These are phyloP conservation scores for Trochalopteron elliotii DNA, from an alignment of 2,113 vertebrate genomes.

Conservation along the genomic window DNA sequence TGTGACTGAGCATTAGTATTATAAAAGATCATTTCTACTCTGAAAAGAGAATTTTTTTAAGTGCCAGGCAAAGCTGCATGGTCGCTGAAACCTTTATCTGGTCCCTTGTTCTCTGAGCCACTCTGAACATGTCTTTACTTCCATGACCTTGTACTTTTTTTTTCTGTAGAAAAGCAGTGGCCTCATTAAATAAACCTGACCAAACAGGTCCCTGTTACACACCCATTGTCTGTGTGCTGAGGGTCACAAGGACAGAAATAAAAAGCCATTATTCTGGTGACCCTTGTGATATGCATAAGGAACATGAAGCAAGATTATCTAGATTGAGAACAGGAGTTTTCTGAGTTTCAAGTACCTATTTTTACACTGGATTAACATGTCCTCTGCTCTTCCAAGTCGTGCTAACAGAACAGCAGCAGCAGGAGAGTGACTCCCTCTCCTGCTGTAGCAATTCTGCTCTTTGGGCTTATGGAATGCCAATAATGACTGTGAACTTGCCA, in stretches of 20 bases:
- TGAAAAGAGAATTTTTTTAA: not conserved
- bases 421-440: not conserved
- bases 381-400: not conserved
- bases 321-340: not conserved
- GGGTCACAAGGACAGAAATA: not conserved
- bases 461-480: not conserved
- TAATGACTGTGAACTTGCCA: not conserved
- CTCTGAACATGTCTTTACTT: not conserved
- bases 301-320: not conserved
- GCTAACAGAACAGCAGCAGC: not conserved
- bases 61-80: not conserved
- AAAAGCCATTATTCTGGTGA: not conserved
- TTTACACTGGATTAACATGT: not conserved
- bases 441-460: not conserved
- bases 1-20: not conserved
- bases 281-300: not conserved
- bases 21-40: not conserved
- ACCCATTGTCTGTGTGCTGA: not conserved
- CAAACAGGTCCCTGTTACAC: not conserved
- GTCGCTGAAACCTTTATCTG: not conserved
- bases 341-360: not conserved
- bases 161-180: not conserved
- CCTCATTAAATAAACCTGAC: conserved; percentile 19
- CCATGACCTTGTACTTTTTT: not conserved
- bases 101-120: not conserved